Evolutionary conservation across 2,113 vertebrate genomes (phyloP).

Genomic region (Carassius auratus): DNA sequence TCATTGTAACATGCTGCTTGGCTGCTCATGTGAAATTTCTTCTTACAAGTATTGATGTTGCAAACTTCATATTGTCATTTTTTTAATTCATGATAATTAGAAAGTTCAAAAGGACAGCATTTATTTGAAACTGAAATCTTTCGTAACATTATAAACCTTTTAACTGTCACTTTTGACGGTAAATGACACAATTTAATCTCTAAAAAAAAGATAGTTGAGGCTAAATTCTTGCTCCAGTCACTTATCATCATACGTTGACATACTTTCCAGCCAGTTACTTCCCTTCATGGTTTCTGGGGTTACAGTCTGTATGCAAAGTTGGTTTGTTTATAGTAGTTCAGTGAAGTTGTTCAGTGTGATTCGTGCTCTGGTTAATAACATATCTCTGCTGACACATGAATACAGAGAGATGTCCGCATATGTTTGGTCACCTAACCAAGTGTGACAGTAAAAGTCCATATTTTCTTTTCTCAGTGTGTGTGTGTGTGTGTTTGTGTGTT

Average conservation of each 20-base stretch:
- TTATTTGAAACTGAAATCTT: too few species aligned
- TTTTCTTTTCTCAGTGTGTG: background rate
- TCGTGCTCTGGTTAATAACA: background rate
- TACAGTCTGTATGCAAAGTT: background rate
- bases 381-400: background rate
- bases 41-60: too few species aligned
- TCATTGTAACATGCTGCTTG: too few species aligned
- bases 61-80: too few species aligned
- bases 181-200: too few species aligned
- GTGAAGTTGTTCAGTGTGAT: background rate
- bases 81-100: too few species aligned
- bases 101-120: too few species aligned
- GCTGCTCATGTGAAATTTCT: too few species aligned
- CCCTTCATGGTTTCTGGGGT: background rate
- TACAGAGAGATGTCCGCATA: background rate
- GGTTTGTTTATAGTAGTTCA: background rate
- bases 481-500: too few species aligned
- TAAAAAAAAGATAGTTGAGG: background rate
- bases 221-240: background rate
- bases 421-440: background rate
- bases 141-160: too few species aligned
- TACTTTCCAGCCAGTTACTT: background rate
- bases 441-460: background rate
- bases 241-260: background rate
- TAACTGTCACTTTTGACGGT: too few species aligned